These are phyloP conservation scores for Danaus chrysippus DNA, from an alignment of 2,888 invertebrate species.

Conservation along the genomic window DNA sequence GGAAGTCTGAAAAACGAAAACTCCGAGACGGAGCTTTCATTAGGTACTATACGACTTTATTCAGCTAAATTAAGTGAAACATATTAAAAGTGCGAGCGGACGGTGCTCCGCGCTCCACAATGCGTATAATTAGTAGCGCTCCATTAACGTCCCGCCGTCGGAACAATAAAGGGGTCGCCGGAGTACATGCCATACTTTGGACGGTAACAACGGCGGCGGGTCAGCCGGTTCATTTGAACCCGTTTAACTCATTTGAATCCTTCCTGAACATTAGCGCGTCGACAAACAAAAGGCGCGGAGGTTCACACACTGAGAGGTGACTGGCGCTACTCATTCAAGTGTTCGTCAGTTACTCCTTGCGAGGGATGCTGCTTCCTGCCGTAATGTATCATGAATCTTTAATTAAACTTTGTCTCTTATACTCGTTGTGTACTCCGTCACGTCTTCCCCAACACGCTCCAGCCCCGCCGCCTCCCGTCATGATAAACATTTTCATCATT, in stretches of 20 bases:
- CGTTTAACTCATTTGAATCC: conserved; percentile 51
- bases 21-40: not conserved
- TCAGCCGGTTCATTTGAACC: conserved; percentile 57
- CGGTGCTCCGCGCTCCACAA: too few relatives aligned
- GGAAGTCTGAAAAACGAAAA: not conserved
- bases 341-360: conserved; percentile 70
- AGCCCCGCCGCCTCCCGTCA: conserved; percentile 16
- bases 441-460: conserved; percentile 33
- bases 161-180: conserved; percentile 21
- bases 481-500: conserved; percentile 21
- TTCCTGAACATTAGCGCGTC: conserved; percentile 73
- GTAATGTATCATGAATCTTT: conserved; percentile 79
- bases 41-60: too few relatives aligned
- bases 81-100: not conserved
- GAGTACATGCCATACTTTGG: conserved; percentile 28
- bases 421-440: conserved; percentile 58
- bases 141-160: not conserved
- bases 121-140: too few relatives aligned
- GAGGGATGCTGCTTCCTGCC: conserved; percentile 73
- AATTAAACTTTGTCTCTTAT: conserved; percentile 74
- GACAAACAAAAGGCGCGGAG: conserved; percentile 61
- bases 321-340: conserved; percentile 74
- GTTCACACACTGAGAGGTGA: conserved; percentile 72
- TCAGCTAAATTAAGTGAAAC: not conserved
- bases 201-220: conserved; percentile 39